These are phyloP conservation scores for Cylloceria caligata DNA, from an alignment of 2,888 invertebrate species.

Conservation along the genomic window DNA sequence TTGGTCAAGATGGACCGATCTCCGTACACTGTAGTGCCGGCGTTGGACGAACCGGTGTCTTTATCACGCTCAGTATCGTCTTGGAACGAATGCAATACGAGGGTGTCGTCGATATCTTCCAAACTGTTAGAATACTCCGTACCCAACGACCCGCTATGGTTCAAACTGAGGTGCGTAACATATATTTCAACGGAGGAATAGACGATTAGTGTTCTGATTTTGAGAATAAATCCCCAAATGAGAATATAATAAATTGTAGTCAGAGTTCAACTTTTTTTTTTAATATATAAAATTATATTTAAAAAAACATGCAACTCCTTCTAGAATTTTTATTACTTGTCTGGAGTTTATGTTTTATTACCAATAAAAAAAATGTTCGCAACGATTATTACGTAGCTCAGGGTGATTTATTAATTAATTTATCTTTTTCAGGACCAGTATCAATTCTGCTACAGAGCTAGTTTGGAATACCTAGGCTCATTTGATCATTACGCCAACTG, in stretches of 20 bases:
- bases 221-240: too few relatives aligned
- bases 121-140: conserved; percentile 98
- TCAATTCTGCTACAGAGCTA: conserved; percentile 99
- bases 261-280: too few relatives aligned
- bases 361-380: background rate
- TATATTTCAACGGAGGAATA: background rate
- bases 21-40: conserved; percentile 98
- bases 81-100: conserved; percentile 99
- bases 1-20: conserved; percentile 99
- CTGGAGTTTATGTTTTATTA: too few relatives aligned
- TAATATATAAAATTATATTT: too few relatives aligned
- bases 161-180: conserved; percentile 95
- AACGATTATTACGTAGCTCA: background rate
- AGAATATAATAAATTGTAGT: too few relatives aligned
- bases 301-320: too few relatives aligned
- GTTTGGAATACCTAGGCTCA: conserved; percentile 98
- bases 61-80: conserved; percentile 98
- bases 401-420: conserved; percentile 30
- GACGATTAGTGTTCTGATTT: too few relatives aligned
- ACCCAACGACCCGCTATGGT: conserved; percentile 99
- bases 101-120: conserved; percentile 99
- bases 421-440: conserved; percentile 94
- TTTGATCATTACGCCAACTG: conserved; percentile 98
- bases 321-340: too few relatives aligned
- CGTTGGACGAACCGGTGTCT: conserved; percentile 99